Conservation (phyloP, 2,797 vertebrate species). For the Sebastes goodei region DNA sequence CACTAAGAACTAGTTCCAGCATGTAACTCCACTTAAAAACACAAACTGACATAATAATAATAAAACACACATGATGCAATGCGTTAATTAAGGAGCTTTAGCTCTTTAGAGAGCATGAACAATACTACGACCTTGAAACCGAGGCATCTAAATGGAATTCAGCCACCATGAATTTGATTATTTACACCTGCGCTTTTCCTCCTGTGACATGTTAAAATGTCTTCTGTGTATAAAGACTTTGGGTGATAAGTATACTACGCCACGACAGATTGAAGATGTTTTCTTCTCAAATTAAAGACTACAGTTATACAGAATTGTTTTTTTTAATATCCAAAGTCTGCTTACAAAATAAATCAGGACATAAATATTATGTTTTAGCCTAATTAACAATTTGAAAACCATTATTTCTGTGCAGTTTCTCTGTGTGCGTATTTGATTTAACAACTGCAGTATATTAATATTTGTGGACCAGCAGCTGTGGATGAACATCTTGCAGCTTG, state of each 20-base stretch:
- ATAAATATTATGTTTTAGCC: not conserved
- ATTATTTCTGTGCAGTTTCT: not conserved
- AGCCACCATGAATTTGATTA: not conserved
- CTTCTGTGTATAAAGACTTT: not conserved
- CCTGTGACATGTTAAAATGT: not conserved
- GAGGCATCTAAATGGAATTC: not conserved
- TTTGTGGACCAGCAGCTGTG: constrained; percentile 3
- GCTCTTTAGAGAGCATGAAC: not conserved
- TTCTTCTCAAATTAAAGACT: not conserved
- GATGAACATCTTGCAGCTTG: not conserved
- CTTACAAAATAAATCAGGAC: not conserved
- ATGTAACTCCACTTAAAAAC: not conserved
- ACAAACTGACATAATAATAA: not conserved
- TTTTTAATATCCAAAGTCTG: not conserved
- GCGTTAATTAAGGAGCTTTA: not conserved
- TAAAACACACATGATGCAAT: not conserved
- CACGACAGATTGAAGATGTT: not conserved
- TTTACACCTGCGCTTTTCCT: not conserved
- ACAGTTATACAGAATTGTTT: not conserved
- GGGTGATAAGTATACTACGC: not conserved
- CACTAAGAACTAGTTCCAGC: not conserved
- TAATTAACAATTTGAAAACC: not conserved
- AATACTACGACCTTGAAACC: not conserved
- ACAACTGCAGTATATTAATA: not conserved
- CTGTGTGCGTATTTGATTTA: not conserved